A percentile compares a stretch with the other conserved stretches of the same genome.
phyloP scores from a whole-genome alignment of 2,888 invertebrate genomes.

The Pollenia angustigena region DNA sequence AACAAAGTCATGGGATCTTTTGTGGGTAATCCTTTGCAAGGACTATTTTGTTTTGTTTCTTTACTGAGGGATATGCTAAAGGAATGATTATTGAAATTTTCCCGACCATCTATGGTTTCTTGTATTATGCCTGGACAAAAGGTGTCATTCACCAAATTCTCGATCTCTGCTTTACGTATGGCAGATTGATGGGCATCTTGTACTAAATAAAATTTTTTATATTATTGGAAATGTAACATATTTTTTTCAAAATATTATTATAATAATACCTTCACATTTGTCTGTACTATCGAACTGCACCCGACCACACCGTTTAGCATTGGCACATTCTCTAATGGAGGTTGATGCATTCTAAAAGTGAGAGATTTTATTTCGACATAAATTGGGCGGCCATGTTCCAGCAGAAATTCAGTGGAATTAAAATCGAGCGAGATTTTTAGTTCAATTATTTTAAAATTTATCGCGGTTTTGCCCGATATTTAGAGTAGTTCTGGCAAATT shows the following conservation, averaged over 20 bases:
- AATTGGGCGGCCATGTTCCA: no score
- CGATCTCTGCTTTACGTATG: slow-evolving; percentile 65
- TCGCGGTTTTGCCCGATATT: no score
- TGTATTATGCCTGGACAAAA: slow-evolving; percentile 78
- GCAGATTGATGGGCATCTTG: slow-evolving; percentile 3
- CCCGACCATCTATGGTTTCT: slow-evolving; percentile 74
- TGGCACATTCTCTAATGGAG: slow-evolving; percentile 30
- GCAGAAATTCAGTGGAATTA: no score
- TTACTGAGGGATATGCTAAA: slow-evolving; percentile 72
- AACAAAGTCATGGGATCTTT: slow-evolving; percentile 78
- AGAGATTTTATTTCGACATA: not conserved
- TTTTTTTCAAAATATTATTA: not conserved
- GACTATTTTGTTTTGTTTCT: not conserved
- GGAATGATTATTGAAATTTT: slow-evolving; percentile 77
- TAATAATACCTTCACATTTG: slow-evolving; percentile 5
- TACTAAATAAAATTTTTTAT: not conserved
- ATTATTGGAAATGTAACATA: not conserved
- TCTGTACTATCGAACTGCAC: slow-evolving; percentile 41
- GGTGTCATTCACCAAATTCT: slow-evolving; percentile 76
- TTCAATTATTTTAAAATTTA: no score
- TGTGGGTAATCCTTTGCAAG: slow-evolving; percentile 45
- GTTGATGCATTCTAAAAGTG: not conserved
- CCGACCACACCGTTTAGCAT: slow-evolving; percentile 50
- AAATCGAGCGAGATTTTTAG: no score
- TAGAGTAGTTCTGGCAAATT: no score